phyloP scores from a whole-genome alignment of 2,797 vertebrate species.

The Pempheris klunzingeri region DNA sequence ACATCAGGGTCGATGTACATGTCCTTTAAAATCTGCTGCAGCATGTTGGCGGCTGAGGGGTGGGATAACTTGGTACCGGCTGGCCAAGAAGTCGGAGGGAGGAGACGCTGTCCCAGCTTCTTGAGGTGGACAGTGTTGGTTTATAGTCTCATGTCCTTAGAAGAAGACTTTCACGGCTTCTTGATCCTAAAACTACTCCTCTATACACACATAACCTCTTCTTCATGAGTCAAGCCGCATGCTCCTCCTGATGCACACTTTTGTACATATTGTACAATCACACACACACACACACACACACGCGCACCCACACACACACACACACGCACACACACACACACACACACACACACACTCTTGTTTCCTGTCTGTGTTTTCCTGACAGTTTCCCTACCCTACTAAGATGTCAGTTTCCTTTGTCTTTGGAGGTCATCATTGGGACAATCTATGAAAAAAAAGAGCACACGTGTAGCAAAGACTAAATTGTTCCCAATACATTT shows the following conservation, averaged over 20 bases:
- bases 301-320: background rate
- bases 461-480: constrained; percentile 24
- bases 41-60: constrained; percentile 61
- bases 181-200: constrained; percentile 15
- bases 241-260: constrained; percentile 25
- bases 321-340: constrained; percentile 2
- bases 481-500: background rate
- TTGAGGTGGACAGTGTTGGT: constrained; percentile 33
- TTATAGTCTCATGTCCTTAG: constrained; percentile 66
- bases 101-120: constrained; percentile 50
- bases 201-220: constrained; percentile 1
- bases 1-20: constrained; percentile 90
- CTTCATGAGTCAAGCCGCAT: constrained; percentile 15
- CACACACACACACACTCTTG: constrained; percentile 32
- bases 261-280: constrained; percentile 40
- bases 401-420: constrained; percentile 59
- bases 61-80: constrained; percentile 18
- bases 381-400: constrained; percentile 36
- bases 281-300: background rate
- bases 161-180: constrained; percentile 16
- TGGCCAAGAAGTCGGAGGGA: constrained; percentile 4
- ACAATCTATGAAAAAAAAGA: constrained; percentile 49
- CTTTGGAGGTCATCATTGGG: constrained; percentile 52
- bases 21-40: constrained; percentile 87
- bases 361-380: constrained; percentile 51